These are phyloP conservation scores for Yponomeuta cagnagella DNA, from an alignment of 2,888 invertebrate genomes.

Conservation along the genomic window DNA sequence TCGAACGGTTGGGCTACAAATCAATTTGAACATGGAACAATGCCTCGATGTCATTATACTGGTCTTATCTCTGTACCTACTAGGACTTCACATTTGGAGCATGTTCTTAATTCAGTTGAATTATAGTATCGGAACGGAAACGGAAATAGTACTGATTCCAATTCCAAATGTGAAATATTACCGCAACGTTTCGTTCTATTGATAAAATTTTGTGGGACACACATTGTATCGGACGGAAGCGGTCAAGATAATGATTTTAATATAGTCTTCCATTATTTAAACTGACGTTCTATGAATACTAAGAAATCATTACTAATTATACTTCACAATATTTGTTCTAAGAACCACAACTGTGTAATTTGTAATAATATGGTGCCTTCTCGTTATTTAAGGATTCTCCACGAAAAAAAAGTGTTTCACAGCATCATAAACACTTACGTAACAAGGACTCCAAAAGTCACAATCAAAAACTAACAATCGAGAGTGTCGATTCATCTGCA, in stretches of 20 bases:
- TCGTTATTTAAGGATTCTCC: neutral
- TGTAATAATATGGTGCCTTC: too few relatives aligned
- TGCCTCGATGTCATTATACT: neutral
- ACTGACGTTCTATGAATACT: neutral
- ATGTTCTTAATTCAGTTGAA: conserved; percentile 62
- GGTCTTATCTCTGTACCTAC: conserved; percentile 5
- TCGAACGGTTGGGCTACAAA: conserved; percentile 18
- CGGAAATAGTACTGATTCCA: conserved; percentile 74
- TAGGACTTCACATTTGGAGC: conserved; percentile 38
- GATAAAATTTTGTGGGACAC: conserved; percentile 61
- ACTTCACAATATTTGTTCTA: too few relatives aligned
- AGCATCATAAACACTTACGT: too few relatives aligned
- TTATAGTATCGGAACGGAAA: conserved; percentile 72
- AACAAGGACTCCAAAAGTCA: neutral
- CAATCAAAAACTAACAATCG: conserved; percentile 24
- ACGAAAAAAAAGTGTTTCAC: neutral
- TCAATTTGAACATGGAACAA: conserved; percentile 22
- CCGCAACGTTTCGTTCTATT: conserved; percentile 58
- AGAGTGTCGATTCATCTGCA: conserved; percentile 31
- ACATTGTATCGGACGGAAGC: conserved; percentile 66
- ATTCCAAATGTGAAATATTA: conserved; percentile 65
- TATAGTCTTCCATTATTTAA: conserved; percentile 11
- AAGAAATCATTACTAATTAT: neutral
- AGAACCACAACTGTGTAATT: neutral
- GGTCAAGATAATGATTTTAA: conserved; percentile 58